A percentile compares a stretch with the other conserved stretches of the same genome.
Conservation (phyloP, 1,140 invertebrate species). For the Centruroides sculpturatus region DNA sequence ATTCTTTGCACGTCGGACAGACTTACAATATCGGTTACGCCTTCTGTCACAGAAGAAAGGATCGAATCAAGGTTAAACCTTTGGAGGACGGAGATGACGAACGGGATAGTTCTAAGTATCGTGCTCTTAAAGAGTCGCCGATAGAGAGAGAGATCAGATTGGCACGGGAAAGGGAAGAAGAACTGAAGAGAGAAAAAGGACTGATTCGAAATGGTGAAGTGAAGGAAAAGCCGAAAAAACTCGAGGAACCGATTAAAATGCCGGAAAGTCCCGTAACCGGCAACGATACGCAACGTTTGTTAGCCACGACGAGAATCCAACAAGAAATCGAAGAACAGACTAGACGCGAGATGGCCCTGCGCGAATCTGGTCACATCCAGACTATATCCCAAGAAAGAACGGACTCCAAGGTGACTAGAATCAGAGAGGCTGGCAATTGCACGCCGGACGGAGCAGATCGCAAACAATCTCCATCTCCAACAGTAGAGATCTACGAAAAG, state of each 20-base stretch:
- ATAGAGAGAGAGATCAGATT: conserved; percentile 41
- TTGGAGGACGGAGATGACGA: too few relatives aligned
- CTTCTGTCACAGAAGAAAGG: too few relatives aligned
- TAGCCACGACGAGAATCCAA: conserved; percentile 30
- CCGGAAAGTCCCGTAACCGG: conserved; percentile 14
- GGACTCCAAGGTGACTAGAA: too few relatives aligned
- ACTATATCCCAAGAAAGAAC: conserved; percentile 27
- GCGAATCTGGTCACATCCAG: conserved; percentile 26
- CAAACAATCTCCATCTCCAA: too few relatives aligned
- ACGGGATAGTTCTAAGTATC: too few relatives aligned
- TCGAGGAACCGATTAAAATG: conserved; percentile 1
- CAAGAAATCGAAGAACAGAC: conserved; percentile 32
- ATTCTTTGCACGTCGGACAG: too few relatives aligned
- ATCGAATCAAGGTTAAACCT: too few relatives aligned
- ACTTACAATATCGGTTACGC: too few relatives aligned
- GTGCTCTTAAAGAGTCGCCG: conserved; percentile 33
- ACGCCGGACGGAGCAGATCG: too few relatives aligned
- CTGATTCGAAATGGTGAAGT: conserved; percentile 18
- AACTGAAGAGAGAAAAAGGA: conserved; percentile 30
- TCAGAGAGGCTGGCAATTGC: too few relatives aligned
- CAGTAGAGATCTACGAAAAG: too few relatives aligned
- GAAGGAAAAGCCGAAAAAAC: conserved; percentile 23
- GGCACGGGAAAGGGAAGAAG: conserved; percentile 38
- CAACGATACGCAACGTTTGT: conserved; percentile 21
- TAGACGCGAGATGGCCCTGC: conserved; percentile 29